These are phyloP conservation scores for Nothura maculosa DNA, from an alignment of 2,797 vertebrate species.

Conservation along the genomic window DNA sequence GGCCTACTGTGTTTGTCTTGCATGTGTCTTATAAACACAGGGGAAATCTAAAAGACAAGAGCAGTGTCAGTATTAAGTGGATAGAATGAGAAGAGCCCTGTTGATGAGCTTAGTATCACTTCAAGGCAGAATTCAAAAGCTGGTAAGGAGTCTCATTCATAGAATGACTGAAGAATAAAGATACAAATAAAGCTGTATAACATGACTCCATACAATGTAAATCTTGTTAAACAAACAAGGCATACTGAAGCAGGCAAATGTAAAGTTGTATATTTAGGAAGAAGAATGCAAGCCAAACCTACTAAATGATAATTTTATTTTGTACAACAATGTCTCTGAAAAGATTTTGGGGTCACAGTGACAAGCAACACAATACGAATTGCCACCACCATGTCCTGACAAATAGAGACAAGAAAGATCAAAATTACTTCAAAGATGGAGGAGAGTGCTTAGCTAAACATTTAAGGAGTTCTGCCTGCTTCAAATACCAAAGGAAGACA, in stretches of 20 bases:
- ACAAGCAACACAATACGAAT: neutral
- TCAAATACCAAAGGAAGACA: neutral
- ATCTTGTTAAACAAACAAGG: conserved; percentile 1
- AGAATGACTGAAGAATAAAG: neutral
- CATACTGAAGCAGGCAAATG: neutral
- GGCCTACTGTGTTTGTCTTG: conserved; percentile 50
- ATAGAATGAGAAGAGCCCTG: neutral
- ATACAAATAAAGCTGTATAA: conserved; percentile 17
- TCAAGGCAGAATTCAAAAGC: neutral
- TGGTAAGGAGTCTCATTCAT: conserved; percentile 3
- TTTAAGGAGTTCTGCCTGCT: neutral
- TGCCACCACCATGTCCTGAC: neutral
- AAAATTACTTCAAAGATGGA: neutral
- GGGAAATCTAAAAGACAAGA: neutral
- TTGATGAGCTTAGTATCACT: neutral
- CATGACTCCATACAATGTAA: conserved; percentile 14
- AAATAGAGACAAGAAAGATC: neutral
- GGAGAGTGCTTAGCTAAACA: neutral
- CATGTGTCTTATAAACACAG: neutral
- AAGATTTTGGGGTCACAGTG: neutral
- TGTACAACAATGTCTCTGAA: neutral
- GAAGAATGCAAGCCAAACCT: neutral
- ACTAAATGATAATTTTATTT: neutral
- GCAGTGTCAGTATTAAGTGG: neutral
- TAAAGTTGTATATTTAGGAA: neutral